phyloP scores from a whole-genome alignment of 2,888 invertebrate genomes.

The Actias luna region DNA sequence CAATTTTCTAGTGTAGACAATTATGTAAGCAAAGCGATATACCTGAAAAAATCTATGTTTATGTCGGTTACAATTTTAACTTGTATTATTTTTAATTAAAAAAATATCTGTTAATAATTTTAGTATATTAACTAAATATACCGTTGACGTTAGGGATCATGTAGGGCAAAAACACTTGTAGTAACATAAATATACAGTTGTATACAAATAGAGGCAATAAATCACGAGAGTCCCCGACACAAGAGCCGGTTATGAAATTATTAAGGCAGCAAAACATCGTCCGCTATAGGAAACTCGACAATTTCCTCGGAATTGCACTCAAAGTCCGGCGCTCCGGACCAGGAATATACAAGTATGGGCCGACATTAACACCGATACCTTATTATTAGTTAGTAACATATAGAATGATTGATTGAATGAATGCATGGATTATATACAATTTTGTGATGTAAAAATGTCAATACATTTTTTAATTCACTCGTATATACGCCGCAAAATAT shows the following conservation, averaged over 20 bases:
- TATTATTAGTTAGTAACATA: background rate
- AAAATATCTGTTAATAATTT: background rate
- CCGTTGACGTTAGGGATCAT: background rate
- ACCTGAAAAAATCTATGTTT: too few relatives aligned
- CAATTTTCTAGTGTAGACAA: too few relatives aligned
- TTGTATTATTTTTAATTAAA: background rate
- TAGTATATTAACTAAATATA: background rate
- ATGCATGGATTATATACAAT: too few relatives aligned
- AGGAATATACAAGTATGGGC: slow-evolving; percentile 12
- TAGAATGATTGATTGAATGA: too few relatives aligned
- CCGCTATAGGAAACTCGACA: slow-evolving; percentile 27
- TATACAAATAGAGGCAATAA: slow-evolving; percentile 17
- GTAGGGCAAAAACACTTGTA: slow-evolving; percentile 4
- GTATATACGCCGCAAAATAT: too few relatives aligned
- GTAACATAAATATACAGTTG: slow-evolving; percentile 10
- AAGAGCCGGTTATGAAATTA: slow-evolving; percentile 19
- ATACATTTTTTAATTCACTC: too few relatives aligned
- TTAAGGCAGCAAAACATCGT: slow-evolving; percentile 21
- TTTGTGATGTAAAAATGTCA: too few relatives aligned
- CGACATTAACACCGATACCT: slow-evolving; percentile 9
- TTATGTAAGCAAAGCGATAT: too few relatives aligned
- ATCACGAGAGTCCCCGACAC: slow-evolving; percentile 11
- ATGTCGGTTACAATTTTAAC: background rate
- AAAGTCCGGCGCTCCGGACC: slow-evolving; percentile 11
- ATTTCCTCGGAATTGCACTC: slow-evolving; percentile 27